phyloP scores from a whole-genome alignment of 1,140 invertebrate genomes.

The Pentalonia nigronervosa region DNA sequence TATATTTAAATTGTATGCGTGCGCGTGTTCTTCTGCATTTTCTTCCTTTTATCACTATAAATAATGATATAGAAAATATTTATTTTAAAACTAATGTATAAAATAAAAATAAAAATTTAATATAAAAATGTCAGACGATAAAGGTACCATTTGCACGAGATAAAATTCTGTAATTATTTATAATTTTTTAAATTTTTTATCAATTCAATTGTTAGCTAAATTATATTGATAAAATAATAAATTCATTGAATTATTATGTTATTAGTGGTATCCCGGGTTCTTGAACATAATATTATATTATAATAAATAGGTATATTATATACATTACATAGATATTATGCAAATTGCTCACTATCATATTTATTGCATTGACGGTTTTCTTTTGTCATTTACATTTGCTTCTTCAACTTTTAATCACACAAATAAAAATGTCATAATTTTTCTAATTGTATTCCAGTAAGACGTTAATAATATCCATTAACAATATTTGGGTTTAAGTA shows the following conservation, averaged over 20 bases:
- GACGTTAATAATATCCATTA: background rate
- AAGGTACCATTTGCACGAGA: background rate
- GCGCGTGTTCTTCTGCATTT: background rate
- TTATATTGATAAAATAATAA: background rate
- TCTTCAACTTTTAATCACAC: background rate
- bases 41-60: background rate
- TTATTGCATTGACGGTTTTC: background rate
- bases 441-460: background rate
- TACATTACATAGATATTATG: background rate
- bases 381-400: background rate
- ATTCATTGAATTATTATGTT: background rate
- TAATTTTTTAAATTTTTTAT: constrained; percentile 23
- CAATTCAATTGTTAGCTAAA: background rate
- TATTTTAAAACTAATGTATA: background rate
- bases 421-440: background rate
- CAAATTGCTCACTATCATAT: background rate
- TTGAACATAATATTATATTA: background rate
- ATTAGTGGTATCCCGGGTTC: background rate
- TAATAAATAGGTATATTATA: background rate
- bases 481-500: background rate
- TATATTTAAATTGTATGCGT: constrained; percentile 18
- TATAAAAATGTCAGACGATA: constrained; percentile 9
- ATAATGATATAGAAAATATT: background rate
- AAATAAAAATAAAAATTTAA: background rate
- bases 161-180: background rate